Base-by-base conservation (phyloP, 2,113 vertebrate species). In the Calonectris borealis region DNA sequence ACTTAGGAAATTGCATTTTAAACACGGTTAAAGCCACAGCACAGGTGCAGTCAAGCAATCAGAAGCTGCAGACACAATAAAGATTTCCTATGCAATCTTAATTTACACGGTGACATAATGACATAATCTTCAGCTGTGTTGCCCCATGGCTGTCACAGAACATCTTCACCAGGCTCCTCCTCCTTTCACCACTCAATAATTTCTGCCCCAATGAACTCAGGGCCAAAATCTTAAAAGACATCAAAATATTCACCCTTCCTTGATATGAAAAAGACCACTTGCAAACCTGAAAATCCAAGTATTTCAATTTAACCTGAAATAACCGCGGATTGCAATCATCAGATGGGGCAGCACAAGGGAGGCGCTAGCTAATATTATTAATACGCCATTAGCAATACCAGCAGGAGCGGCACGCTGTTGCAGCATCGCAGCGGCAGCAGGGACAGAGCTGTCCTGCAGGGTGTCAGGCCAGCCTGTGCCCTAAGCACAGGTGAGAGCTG, bases 1-100 rank as follows among this genome's bases (percentile, higher is more conserved):
- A 96, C 36, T 76, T 68, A 49, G 82, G 73, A 93, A 85, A 83
- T 91, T 71, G 44, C 65, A 54, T 90, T 96, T 87, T 79, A 76
- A 87, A 54, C 78, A 61, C 0, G 1, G 44, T 69, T 91, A 85
- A 82, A 94, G 77, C 65, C 68, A 40, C 52, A 71, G 69, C 32
- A 29, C 40, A 32, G n/a, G 27, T 87, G 73, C 51, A 93, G 66
- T 36, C 86, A 68, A 73, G 51, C 58, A 73, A 10, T 68, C 88
- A 91, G 91, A 79, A 91, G 44, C 62, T 90, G 49, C 27, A 83
- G 75, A 87, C 36, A 69, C 24, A 32, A 52, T 79, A 93, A 91
- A 91, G 87, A 83, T 96, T 93, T 85, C 62, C 87, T 93, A 31
- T 93, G 78, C 75, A 69, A 49, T 77, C 82, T 52, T 77, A 69